Percentiles rank a stretch among this genome's conserved stretches.
Evolutionary conservation across 1,140 invertebrate species (phyloP).

Genomic region (Listronotus oregonensis): DNA sequence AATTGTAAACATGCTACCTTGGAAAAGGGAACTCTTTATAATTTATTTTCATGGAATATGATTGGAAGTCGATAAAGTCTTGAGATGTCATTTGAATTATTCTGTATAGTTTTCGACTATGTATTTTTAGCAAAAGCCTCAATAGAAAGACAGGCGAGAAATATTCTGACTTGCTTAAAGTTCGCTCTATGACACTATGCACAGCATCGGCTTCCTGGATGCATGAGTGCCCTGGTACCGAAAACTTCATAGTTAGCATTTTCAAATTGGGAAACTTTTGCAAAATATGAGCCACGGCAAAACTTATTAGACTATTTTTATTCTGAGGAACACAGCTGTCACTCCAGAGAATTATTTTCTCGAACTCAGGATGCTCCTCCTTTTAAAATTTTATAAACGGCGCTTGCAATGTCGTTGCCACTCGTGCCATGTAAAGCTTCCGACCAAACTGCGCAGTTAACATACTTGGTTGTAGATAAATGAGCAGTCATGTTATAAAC

Average conservation of each 20-base stretch:
- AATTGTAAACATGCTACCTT: no score
- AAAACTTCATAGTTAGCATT: slow-evolving; percentile 46
- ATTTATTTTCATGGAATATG: slow-evolving; percentile 1
- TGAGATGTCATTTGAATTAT: slow-evolving; percentile 28
- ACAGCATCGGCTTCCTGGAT: slow-evolving; percentile 45
- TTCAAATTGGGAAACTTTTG: slow-evolving; percentile 29
- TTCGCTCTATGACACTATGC: slow-evolving; percentile 45
- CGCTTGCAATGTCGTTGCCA: no score
- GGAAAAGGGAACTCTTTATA: no score
- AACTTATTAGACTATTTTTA: slow-evolving; percentile 43
- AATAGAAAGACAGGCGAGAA: slow-evolving; percentile 40
- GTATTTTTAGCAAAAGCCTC: slow-evolving; percentile 31
- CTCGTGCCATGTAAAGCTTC: no score
- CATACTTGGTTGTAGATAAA: no score
- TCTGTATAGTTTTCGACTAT: slow-evolving; percentile 25
- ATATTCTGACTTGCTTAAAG: slow-evolving; percentile 39
- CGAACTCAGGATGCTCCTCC: no score
- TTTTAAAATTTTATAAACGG: no score
- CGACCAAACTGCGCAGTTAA: no score
- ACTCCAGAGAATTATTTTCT: slow-evolving; percentile 42
- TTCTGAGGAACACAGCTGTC: slow-evolving; percentile 48
- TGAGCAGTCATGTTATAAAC: no score
- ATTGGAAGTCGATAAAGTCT: slow-evolving; percentile 33
- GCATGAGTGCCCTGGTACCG: slow-evolving; percentile 43
- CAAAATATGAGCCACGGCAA: slow-evolving; percentile 39